A percentile compares a stretch with the other conserved stretches of the same genome.
These are phyloP conservation scores for Syngnathus rostellatus DNA, from an alignment of 2,797 vertebrate species.

Conservation along the genomic window DNA sequence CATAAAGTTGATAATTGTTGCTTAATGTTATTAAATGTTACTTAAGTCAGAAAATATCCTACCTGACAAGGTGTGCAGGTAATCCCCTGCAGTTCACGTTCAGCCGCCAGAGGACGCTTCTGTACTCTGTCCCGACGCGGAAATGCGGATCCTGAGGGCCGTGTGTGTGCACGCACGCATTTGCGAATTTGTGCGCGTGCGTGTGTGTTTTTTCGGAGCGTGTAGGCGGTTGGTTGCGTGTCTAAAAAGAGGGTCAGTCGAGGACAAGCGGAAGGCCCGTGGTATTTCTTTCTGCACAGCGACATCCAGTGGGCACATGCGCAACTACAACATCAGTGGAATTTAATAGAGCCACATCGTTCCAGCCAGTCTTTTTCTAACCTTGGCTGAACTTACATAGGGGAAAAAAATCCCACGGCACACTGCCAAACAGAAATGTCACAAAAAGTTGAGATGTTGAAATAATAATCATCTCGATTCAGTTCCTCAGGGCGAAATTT, in stretches of 20 bases:
- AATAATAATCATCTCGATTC: neutral
- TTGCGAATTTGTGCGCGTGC: conserved; percentile 2
- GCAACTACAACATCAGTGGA: conserved; percentile 7
- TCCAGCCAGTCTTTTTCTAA: neutral
- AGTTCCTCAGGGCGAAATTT: no score
- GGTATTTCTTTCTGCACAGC: conserved; percentile 52
- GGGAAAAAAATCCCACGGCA: neutral
- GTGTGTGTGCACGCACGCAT: conserved; percentile 2
- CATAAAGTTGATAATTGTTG: neutral
- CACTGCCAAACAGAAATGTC: neutral
- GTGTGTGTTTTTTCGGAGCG: neutral
- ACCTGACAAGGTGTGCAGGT: neutral
- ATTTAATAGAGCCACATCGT: neutral
- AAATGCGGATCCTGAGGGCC: neutral
- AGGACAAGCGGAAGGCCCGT: conserved; percentile 64
- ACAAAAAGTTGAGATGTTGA: no score
- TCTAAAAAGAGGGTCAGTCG: conserved; percentile 45
- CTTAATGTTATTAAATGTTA: neutral
- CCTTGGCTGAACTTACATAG: neutral
- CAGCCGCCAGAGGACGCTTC: neutral
- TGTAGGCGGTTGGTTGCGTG: conserved; percentile 21
- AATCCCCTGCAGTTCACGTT: neutral
- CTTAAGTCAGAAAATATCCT: neutral
- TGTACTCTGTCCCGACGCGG: neutral
- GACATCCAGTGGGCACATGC: conserved; percentile 56